These are phyloP conservation scores for Hydra vulgaris DNA, from an alignment of 30 jellyfish, hydroid and myxozoan genomes.

Conservation along the genomic window DNA sequence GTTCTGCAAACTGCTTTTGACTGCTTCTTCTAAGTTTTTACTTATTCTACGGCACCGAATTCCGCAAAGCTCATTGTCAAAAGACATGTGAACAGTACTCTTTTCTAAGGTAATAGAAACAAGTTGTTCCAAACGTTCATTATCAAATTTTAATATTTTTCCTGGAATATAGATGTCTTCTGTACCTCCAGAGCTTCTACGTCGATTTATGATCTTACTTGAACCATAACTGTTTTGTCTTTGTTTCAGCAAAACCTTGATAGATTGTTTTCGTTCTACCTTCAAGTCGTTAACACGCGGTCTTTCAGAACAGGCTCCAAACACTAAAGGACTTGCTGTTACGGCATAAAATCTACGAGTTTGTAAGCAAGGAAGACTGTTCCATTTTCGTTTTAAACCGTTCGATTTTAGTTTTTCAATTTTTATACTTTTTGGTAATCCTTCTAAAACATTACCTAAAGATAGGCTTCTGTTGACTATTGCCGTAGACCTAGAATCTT, in stretches of 20 bases:
- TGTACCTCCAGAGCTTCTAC: background rate
- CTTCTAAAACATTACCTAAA: slow-evolving; percentile 15
- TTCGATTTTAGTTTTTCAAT: background rate
- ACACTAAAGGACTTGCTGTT: slow-evolving; percentile 5
- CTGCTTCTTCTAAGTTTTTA: slow-evolving; percentile 39
- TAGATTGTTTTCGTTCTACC: background rate
- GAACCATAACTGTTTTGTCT: background rate
- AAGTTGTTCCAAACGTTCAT: slow-evolving; percentile 15
- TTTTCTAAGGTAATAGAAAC: slow-evolving; percentile 1
- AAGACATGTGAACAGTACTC: slow-evolving; percentile 7
- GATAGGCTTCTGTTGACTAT: slow-evolving; percentile 8
- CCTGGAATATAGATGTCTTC: background rate
- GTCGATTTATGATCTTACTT: background rate
- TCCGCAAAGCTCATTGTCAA: slow-evolving; percentile 39
- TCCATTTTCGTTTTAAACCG: background rate
- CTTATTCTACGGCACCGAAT: slow-evolving; percentile 66
- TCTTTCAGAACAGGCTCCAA: background rate
- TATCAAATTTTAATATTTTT: background rate
- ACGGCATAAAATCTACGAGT: background rate
- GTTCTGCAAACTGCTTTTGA: slow-evolving; percentile 34
- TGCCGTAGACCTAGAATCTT: background rate
- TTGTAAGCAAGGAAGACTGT: background rate
- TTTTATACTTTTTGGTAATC: background rate
- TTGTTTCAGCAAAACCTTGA: background rate
- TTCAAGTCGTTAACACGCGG: background rate